These are phyloP conservation scores for Andricus curvator DNA, from an alignment of 2,888 invertebrate genomes.

Conservation along the genomic window DNA sequence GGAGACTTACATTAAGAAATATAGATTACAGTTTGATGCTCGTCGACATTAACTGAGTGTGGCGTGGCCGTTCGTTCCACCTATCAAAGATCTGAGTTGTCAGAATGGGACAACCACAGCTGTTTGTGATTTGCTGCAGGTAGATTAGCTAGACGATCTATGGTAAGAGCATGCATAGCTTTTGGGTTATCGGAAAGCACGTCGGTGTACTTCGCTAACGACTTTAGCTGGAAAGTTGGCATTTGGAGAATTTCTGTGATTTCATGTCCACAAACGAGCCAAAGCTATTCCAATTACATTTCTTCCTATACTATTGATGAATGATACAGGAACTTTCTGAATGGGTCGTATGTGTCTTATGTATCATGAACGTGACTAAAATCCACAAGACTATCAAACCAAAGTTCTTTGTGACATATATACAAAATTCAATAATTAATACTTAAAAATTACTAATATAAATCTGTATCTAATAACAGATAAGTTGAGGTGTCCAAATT, in stretches of 20 bases:
- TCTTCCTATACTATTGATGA: not conserved
- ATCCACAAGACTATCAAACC: not conserved
- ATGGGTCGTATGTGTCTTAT: not conserved
- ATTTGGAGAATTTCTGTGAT: not conserved
- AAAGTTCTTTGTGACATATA: not conserved
- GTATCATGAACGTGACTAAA: not conserved
- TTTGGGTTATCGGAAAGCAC: conserved; percentile 20
- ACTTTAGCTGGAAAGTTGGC: conserved; percentile 21
- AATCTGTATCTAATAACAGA: too few relatives aligned
- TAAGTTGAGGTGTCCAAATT: too few relatives aligned
- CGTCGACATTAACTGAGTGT: not conserved
- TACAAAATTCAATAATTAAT: too few relatives aligned
- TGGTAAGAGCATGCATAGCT: not conserved
- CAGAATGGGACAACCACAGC: not conserved
- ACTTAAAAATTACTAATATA: too few relatives aligned
- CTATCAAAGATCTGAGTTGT: not conserved
- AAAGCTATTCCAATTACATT: not conserved
- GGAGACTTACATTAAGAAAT: too few relatives aligned
- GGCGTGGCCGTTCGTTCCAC: not conserved
- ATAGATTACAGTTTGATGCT: not conserved
- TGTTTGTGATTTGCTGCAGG: conserved; percentile 10
- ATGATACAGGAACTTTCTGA: not conserved
- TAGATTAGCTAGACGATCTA: conserved; percentile 13
- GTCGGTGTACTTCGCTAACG: not conserved
- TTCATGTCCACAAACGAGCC: not conserved